A percentile compares a stretch with the other conserved stretches of the same genome.
Evolutionary conservation across 2,888 invertebrate species (phyloP).

Genomic region (Muschampia plurimacula): DNA sequence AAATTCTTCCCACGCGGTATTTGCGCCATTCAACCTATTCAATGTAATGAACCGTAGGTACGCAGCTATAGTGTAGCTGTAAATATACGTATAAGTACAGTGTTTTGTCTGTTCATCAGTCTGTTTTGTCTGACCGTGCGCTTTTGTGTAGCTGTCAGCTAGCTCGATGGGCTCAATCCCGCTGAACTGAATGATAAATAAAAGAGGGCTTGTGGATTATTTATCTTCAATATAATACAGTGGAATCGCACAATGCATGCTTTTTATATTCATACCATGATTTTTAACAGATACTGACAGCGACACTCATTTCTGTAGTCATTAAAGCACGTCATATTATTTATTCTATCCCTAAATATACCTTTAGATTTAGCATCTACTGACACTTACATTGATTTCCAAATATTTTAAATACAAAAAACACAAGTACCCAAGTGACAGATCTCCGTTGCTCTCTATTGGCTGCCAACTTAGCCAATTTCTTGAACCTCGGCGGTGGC

Average conservation of each 20-base stretch:
- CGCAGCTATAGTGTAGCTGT: constrained; percentile 20
- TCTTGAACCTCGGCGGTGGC: constrained; percentile 79
- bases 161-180: constrained; percentile 46
- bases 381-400: not conserved
- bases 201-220: constrained; percentile 54
- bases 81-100: constrained; percentile 47
- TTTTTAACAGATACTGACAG: constrained; percentile 13
- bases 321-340: not conserved
- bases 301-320: not conserved
- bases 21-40: constrained; percentile 58
- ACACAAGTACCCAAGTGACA: constrained; percentile 71
- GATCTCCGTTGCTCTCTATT: constrained; percentile 67
- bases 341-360: not conserved
- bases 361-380: not conserved
- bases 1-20: constrained; percentile 72
- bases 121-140: constrained; percentile 65
- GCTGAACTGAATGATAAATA: constrained; percentile 56
- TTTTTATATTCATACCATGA: constrained; percentile 8
- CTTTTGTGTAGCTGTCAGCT: constrained; percentile 66
- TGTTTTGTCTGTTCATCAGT: constrained; percentile 52
- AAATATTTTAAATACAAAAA: not conserved
- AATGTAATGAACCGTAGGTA: constrained; percentile 27
- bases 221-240: constrained; percentile 26
- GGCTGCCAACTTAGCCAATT: constrained; percentile 71
- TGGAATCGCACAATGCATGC: constrained; percentile 14